Evolutionary conservation across 2,113 vertebrate species (phyloP), one percentile per base, ranked within the genome.

Genomic region (Lepus timidus): DNA sequence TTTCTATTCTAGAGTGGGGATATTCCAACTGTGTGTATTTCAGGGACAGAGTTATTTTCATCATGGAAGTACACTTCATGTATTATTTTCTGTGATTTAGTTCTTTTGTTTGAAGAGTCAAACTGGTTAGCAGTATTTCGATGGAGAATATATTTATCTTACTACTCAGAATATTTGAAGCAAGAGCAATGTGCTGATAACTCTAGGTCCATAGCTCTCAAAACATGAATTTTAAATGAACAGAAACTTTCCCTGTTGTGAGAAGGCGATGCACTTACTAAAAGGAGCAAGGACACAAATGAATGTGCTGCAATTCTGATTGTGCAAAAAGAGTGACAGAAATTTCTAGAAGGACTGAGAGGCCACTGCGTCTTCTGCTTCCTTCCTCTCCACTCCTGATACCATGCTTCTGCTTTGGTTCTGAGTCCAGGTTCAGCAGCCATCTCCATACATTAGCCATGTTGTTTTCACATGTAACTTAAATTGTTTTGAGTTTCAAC

Each of bases 111-210:
- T 91, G n/a, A 82, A 88, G 49, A 62, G 20, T 93, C 33, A 49
- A 14, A 71, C 73, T 75, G 25, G 12, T 68, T 79, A 82, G 10
- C 68, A 58, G 22, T 78, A 70, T 89, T 76, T 85, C 79, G 25
- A 73, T 29, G n/a, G 22, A 79, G n/a, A 96, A 89, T 82, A 89
- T 93, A 64, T 91, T 93, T 84, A 82, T 84, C 61, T 90, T 94
- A 90, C 51, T 49, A 58, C 14, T 79, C 93, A 94, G 14, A 95
- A 75, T 81, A 79, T 86, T 70, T 95, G 58, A 95, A 86, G n/a
- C 74, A 79, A 6, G 22, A 93, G 81, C 65, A 88, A 85, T 93
- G 67, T 82, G 79, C 91, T 82, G 49, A 91, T 55, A 95, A 81
- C 27, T 94, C 79, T 70, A 73, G 85, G 67, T 90, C 51, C 90